Conservation (phyloP, 2,797 vertebrate genomes). For the Otolemur crassicaudatus region DNA sequence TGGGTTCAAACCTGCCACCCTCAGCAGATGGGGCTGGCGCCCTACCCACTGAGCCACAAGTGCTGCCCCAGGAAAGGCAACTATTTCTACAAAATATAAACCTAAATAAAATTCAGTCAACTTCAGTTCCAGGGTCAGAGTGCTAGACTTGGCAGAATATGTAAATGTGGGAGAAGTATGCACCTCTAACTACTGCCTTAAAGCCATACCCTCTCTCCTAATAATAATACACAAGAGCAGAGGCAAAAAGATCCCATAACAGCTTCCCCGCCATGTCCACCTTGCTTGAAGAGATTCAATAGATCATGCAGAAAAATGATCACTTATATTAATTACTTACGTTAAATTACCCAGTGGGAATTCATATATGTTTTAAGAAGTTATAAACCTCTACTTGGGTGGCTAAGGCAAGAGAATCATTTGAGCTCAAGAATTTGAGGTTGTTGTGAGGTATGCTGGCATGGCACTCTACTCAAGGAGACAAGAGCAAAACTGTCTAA, state of each 20-base stretch:
- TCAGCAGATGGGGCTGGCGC: too few species aligned
- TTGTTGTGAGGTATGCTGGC: too few species aligned
- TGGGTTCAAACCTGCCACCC: too few species aligned
- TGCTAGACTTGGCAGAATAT: not conserved
- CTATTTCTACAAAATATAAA: constrained; percentile 4
- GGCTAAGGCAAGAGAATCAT: too few species aligned
- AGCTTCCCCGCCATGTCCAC: not conserved
- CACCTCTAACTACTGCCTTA: not conserved
- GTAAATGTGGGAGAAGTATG: not conserved
- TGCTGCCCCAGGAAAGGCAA: not conserved
- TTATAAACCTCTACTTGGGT: not conserved
- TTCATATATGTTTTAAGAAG: not conserved
- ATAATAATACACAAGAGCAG: not conserved
- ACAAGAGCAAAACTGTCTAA: too few species aligned
- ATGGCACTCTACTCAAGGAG: too few species aligned
- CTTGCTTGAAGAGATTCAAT: not conserved
- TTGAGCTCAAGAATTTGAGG: too few species aligned
- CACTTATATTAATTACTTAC: constrained; percentile 17
- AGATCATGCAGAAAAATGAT: not conserved
- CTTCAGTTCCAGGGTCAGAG: not conserved
- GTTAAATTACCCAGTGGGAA: not conserved
- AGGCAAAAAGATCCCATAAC: not conserved
- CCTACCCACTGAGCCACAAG: too few species aligned
- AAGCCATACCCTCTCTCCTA: not conserved
- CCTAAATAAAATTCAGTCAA: constrained; percentile 7